A percentile compares a stretch with the other conserved stretches of the same genome.
Evolutionary conservation across 2,797 vertebrate species (phyloP).

Genomic region (Alauda arvensis): DNA sequence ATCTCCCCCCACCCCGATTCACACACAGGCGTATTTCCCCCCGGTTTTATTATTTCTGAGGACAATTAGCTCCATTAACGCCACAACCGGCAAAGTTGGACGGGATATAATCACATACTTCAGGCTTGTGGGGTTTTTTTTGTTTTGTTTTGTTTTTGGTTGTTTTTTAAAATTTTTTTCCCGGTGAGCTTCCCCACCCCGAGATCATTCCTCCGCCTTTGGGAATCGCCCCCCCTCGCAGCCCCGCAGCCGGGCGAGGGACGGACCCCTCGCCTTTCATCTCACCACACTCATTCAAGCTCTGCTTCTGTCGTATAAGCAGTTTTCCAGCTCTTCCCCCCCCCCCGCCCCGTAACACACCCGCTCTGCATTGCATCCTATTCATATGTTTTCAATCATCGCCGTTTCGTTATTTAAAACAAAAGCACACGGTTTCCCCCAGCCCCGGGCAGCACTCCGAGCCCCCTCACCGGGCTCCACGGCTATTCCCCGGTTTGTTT

Average conservation of each 20-base stretch:
- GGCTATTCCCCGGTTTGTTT: constrained; percentile 17
- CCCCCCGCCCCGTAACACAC: background rate
- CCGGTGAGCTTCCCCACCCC: background rate
- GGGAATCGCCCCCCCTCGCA: background rate
- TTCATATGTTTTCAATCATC: constrained; percentile 64
- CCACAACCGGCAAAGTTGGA: constrained; percentile 27
- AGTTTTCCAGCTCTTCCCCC: constrained; percentile 42
- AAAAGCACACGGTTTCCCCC: constrained; percentile 6
- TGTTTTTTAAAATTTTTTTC: background rate
- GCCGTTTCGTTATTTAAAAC: constrained; percentile 41
- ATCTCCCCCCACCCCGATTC: background rate
- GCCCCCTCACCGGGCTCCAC: background rate
- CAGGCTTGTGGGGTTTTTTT: background rate
- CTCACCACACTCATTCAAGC: constrained; percentile 52
- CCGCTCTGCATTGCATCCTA: constrained; percentile 35
- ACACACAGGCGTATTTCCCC: background rate
- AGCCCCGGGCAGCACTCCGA: background rate
- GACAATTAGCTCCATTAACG: background rate
- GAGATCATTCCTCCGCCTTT: background rate
- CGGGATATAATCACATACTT: background rate
- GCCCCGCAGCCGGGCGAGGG: background rate
- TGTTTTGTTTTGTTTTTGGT: background rate
- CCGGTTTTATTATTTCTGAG: background rate
- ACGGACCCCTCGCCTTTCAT: constrained; percentile 22
- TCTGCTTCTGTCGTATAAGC: constrained; percentile 56